These are phyloP conservation scores for Caenorhabditis sinica DNA, from an alignment of 2,888 invertebrate species.

Conservation along the genomic window DNA sequence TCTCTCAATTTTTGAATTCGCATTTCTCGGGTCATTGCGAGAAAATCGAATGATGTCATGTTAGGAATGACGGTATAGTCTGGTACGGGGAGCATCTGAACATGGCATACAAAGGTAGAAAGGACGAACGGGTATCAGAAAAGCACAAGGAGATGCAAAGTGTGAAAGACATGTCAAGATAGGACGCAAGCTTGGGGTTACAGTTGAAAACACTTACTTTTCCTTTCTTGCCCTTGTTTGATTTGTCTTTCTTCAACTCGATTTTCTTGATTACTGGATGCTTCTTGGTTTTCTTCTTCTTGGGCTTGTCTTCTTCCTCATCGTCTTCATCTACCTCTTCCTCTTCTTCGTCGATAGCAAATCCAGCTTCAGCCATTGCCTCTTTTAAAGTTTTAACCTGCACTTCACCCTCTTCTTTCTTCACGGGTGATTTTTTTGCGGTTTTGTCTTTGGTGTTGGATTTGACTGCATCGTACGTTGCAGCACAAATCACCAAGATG, in stretches of 20 bases:
- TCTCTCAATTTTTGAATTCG: conserved; percentile 48
- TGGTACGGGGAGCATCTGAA: conserved; percentile 36
- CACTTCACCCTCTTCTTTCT: conserved; percentile 6
- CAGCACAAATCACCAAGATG: conserved; percentile 20
- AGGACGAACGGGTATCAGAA: neutral
- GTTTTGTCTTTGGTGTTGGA: conserved; percentile 11
- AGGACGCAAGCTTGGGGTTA: neutral
- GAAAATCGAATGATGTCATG: conserved; percentile 47
- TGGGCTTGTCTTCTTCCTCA: conserved; percentile 19
- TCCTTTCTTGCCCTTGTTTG: conserved; percentile 27
- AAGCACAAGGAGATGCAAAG: conserved; percentile 3
- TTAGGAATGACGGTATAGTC: conserved; percentile 24
- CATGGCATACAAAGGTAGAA: conserved; percentile 35
- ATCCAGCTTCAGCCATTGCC: conserved; percentile 10
- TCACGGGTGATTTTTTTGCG: neutral
- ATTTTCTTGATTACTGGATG: conserved; percentile 2
- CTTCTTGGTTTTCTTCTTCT: conserved; percentile 12
- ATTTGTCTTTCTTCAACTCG: conserved; percentile 11
- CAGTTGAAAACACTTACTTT: neutral
- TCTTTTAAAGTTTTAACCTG: conserved; percentile 8
- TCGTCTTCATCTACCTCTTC: conserved; percentile 24
- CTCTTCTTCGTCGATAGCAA: neutral
- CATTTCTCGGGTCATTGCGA: conserved; percentile 26
- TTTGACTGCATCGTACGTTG: conserved; percentile 11
- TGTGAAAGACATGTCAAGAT: neutral